Evolutionary conservation across 2,113 vertebrate genomes (phyloP), one percentile per base, ranked within the genome.

Genomic region (Hylia prasina): DNA sequence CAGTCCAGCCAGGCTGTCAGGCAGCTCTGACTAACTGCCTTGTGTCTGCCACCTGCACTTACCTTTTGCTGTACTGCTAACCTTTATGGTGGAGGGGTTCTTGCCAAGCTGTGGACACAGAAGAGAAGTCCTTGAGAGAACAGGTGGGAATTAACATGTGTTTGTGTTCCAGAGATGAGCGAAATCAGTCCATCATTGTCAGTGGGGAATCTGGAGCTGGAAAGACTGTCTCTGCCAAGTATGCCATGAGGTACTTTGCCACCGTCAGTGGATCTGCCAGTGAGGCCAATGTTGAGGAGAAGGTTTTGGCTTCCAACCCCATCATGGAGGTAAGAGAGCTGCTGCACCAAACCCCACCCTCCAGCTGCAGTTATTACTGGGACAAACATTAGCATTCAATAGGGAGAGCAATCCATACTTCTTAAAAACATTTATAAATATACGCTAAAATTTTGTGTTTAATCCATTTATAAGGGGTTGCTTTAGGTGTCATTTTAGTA

Each of bases 101-200:
- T 3, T 75, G 82, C 44, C 23, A 25, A 19, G 42, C 14, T 72
- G 45, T 64, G 42, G 20, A 7, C 13, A 12, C 51, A 44, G 23
- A 40, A 50, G 24, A 23, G 19, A 11, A 13, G 23, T 53, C 24
- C 56, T 84, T 45, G 57, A 22, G 66, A 35, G 31, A 72, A 5
- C 31, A 66, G 68, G n/a, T 93, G 75, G 71, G 66, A 75, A 58
- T 80, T 47, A 75, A 71, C 61, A 0, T 11, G 33, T 51, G 83
- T 90, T 95, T 97, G 72, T 95, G 75, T 98, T 98, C 81, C 97
- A 99, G 99, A 96, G 99, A 99, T 87, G 99, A 99, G 82, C 97
- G 99, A 69, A 99, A 99, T 97, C 99, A 99, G 98, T 99, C 99
- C 0, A 99, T 99, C 95, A 99, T 99, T 71, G 99, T 99, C 89